Evolutionary conservation across 1,140 invertebrate genomes (phyloP).

Genomic region (Brachionus koreanus): DNA sequence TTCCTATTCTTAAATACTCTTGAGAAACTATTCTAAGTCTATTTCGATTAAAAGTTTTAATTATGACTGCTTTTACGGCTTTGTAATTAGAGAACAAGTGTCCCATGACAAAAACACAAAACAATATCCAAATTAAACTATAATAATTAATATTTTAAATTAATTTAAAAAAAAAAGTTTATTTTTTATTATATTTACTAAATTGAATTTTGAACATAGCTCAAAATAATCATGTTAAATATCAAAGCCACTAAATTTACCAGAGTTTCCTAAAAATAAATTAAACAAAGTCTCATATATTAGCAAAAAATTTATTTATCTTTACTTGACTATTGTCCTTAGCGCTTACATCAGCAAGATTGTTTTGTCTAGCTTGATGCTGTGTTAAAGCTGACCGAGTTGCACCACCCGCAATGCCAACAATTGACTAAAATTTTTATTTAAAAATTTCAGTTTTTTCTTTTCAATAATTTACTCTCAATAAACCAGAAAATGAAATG

Average conservation of each 20-base stretch:
- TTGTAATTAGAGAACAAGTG: conserved; percentile 36
- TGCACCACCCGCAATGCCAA: conserved; percentile 82
- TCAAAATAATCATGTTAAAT: conserved; percentile 42
- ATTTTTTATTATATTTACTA: neutral
- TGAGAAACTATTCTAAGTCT: neutral
- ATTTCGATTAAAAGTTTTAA: conserved; percentile 39
- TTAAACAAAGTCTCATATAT: neutral
- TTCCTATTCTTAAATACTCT: conserved; percentile 9
- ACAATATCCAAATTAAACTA: conserved; percentile 34
- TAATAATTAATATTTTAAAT: neutral
- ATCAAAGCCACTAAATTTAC: conserved; percentile 43
- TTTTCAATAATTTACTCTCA: conserved; percentile 11
- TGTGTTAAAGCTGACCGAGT: conserved; percentile 85
- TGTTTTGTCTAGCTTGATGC: conserved; percentile 78
- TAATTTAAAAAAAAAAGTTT: neutral
- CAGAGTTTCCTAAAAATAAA: conserved; percentile 44
- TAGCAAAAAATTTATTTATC: neutral
- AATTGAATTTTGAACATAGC: conserved; percentile 26
- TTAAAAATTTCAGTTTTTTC: neutral
- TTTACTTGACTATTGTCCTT: conserved; percentile 82
- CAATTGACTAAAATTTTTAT: conserved; percentile 57
- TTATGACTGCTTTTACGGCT: conserved; percentile 33
- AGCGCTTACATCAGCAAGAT: conserved; percentile 85
- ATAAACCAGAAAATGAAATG: conserved; percentile 40
- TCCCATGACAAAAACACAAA: neutral